phyloP scores from a whole-genome alignment of 2,113 vertebrate genomes.

The Helogale parvula region DNA sequence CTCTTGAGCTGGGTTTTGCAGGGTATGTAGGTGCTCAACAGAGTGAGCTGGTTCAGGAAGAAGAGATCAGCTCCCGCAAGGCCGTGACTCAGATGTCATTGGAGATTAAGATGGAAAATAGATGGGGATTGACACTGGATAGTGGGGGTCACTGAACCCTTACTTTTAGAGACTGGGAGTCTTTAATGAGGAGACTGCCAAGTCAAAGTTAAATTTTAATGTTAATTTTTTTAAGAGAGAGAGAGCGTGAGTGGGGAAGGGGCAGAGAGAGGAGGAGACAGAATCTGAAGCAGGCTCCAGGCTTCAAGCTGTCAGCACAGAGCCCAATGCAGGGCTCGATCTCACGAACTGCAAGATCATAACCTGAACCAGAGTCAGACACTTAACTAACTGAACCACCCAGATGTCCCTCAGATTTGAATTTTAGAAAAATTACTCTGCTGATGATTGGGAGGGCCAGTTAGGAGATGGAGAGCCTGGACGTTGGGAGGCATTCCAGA shows the following conservation, averaged over 20 bases:
- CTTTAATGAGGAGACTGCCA: neutral
- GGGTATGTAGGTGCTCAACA: neutral
- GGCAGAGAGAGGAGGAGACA: no score
- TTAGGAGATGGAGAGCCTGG: neutral
- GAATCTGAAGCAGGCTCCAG: no score
- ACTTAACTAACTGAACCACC: no score
- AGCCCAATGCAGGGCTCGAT: no score
- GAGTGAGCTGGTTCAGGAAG: neutral
- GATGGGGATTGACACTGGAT: neutral
- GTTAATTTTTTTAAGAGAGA: no score
- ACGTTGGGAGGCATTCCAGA: neutral
- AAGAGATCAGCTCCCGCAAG: neutral
- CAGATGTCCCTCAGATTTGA: neutral
- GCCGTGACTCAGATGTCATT: neutral
- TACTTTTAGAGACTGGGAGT: neutral
- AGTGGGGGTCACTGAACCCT: neutral
- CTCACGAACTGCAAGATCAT: no score
- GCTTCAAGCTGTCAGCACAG: no score
- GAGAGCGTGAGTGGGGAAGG: no score
- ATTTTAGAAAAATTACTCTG: neutral
- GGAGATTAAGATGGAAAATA: neutral
- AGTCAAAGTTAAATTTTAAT: neutral
- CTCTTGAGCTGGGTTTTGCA: neutral
- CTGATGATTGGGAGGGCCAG: neutral
- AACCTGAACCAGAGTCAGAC: no score